Conservation (phyloP, 2,797 vertebrate genomes). For the Sternarchorhynchus goeldii region DNA sequence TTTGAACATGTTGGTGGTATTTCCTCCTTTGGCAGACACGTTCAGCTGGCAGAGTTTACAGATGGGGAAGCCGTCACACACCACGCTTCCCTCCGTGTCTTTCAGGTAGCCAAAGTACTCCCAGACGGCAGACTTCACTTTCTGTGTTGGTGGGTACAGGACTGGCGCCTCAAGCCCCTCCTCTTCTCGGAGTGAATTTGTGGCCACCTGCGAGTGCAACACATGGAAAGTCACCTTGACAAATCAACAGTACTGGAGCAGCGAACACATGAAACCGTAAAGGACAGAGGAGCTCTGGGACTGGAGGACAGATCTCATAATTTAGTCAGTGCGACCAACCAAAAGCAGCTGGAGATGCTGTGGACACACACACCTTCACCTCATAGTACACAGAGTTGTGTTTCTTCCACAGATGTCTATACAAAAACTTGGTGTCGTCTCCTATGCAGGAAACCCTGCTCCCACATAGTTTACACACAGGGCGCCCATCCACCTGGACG, state of each 20-base stretch:
- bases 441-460: conserved; percentile 36
- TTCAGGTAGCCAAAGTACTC: conserved; percentile 53
- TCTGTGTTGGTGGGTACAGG: conserved; percentile 45
- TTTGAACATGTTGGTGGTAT: conserved; percentile 53
- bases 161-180: conserved; percentile 22
- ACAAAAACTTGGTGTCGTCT: conserved; percentile 19
- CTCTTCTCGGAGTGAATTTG: conserved; percentile 9
- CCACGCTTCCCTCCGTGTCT: conserved; percentile 43
- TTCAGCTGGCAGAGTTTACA: conserved; percentile 52
- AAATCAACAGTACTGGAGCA: too few species aligned
- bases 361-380: conserved; percentile 9
- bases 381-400: conserved; percentile 37
- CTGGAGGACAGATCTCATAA: too few species aligned
- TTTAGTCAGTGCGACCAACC: too few species aligned
- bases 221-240: not conserved
- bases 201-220: conserved; percentile 9
- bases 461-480: conserved; percentile 37
- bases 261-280: too few species aligned
- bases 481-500: conserved; percentile 40
- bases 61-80: conserved; percentile 49
- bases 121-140: conserved; percentile 51
- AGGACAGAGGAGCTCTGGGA: too few species aligned
- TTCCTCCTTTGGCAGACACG: conserved; percentile 47
- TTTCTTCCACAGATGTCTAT: conserved; percentile 45
- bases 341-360: not conserved